Percentiles rank a stretch among this genome's conserved stretches.
phyloP scores from a whole-genome alignment of 2,888 invertebrate species.

The Parthenolecanium corni region DNA sequence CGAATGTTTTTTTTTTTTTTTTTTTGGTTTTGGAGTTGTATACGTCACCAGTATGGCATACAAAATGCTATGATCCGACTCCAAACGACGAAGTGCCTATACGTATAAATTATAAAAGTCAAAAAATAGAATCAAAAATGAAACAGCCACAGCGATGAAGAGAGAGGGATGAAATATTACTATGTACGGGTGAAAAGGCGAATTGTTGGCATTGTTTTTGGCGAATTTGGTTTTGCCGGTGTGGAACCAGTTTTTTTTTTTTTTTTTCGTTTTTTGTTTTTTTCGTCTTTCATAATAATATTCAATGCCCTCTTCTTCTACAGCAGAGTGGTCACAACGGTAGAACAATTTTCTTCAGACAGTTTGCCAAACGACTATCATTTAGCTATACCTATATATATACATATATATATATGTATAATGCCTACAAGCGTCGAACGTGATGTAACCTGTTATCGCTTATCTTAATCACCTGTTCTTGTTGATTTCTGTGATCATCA shows the following conservation, averaged over 20 bases:
- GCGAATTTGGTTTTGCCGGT: not conserved
- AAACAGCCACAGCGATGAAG: not conserved
- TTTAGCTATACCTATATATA: not conserved
- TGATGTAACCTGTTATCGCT: conserved; percentile 27
- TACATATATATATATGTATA: too few relatives aligned
- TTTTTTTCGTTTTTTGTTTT: not conserved
- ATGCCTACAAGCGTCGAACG: conserved; percentile 21
- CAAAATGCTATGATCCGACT: too few relatives aligned
- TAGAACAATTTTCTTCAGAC: not conserved
- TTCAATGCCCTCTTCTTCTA: too few relatives aligned
- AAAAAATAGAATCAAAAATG: too few relatives aligned
- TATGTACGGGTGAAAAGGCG: not conserved
- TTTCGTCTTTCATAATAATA: not conserved
- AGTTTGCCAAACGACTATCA: not conserved
- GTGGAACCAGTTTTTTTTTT: not conserved
- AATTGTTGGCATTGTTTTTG: not conserved
- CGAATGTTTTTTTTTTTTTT: too few relatives aligned
- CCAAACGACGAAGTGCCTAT: too few relatives aligned
- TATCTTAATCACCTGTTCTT: conserved; percentile 23
- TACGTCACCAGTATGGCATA: too few relatives aligned
- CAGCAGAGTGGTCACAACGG: not conserved
- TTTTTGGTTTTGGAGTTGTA: too few relatives aligned
- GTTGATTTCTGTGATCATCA: conserved; percentile 15
- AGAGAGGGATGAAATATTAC: not conserved
- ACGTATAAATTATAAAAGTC: too few relatives aligned